Evolutionary conservation across 2,113 vertebrate species (phyloP).

Genomic region (Pongo abelii): DNA sequence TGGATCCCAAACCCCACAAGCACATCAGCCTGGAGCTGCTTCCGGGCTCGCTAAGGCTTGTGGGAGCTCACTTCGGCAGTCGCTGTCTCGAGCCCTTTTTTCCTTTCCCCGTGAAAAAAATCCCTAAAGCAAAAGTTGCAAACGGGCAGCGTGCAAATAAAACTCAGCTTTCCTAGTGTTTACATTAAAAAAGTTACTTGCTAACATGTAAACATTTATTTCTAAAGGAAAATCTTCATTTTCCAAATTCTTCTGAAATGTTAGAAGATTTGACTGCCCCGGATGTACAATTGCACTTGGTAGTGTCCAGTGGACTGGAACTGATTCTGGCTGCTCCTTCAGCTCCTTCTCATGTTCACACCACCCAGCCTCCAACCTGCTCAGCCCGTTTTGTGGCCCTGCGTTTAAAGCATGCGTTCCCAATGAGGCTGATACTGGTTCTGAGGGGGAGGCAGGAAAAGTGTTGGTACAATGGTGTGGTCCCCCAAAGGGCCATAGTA

Average conservation of each 20-base stretch:
- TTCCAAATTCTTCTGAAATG: not conserved
- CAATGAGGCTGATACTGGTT: not conserved
- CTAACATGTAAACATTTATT: constrained; percentile 7
- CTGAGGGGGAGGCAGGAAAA: not conserved
- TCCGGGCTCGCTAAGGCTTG: not conserved
- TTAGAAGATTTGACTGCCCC: not conserved
- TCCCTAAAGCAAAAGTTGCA: not conserved
- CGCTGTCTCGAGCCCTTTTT: not conserved
- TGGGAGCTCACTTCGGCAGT: not conserved
- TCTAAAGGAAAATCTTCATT: not conserved
- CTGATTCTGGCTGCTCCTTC: not conserved
- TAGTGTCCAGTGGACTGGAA: not conserved
- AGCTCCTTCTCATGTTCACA: not conserved
- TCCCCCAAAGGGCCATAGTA: not conserved
- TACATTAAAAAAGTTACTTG: not conserved
- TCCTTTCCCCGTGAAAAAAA: not conserved
- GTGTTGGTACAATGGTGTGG: not conserved
- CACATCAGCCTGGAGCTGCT: not conserved
- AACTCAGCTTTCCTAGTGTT: not conserved
- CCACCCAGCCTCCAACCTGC: not conserved
- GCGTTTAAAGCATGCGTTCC: not conserved
- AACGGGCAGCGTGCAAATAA: not conserved
- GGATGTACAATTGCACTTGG: not conserved
- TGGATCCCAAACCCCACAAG: not conserved
- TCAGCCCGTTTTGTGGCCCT: not conserved